These are phyloP conservation scores for Adelosebastes latens DNA, from an alignment of 2,797 vertebrate species.

Conservation along the genomic window DNA sequence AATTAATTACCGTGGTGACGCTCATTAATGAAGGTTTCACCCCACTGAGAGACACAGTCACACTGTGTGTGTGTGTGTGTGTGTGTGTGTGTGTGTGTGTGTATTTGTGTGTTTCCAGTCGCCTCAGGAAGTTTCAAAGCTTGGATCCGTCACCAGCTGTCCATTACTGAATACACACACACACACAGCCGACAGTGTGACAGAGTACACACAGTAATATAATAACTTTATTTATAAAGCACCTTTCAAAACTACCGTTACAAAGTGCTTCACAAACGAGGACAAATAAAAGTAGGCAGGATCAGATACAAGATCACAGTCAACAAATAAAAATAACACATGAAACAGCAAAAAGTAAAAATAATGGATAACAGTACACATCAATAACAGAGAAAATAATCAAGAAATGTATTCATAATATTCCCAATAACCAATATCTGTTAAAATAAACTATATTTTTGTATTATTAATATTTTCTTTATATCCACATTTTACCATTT, in stretches of 20 bases:
- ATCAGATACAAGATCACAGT: too few relatives aligned
- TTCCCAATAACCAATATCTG: too few relatives aligned
- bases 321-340: too few relatives aligned
- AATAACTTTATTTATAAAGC: neutral
- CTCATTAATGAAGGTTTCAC: slow-evolving; percentile 66
- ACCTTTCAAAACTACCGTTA: too few relatives aligned
- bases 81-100: neutral
- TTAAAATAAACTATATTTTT: too few relatives aligned
- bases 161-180: slow-evolving; percentile 38
- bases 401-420: neutral
- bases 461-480: neutral
- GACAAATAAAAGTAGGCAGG: neutral
- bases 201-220: neutral
- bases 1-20: slow-evolving; percentile 65
- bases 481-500: neutral
- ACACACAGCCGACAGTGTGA: neutral
- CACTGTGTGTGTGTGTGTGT: slow-evolving; percentile 13
- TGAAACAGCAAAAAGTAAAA: neutral
- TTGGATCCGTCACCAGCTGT: slow-evolving; percentile 50
- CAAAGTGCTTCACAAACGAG: neutral
- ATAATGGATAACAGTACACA: too few relatives aligned
- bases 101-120: slow-evolving; percentile 16
- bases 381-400: too few relatives aligned
- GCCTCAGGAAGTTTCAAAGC: slow-evolving; percentile 36
- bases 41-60: slow-evolving; percentile 19